Evolutionary conservation across 2,797 vertebrate species (phyloP), one percentile per base, ranked within the genome.

Genomic region (Microctenopoma steveboyesi): DNA sequence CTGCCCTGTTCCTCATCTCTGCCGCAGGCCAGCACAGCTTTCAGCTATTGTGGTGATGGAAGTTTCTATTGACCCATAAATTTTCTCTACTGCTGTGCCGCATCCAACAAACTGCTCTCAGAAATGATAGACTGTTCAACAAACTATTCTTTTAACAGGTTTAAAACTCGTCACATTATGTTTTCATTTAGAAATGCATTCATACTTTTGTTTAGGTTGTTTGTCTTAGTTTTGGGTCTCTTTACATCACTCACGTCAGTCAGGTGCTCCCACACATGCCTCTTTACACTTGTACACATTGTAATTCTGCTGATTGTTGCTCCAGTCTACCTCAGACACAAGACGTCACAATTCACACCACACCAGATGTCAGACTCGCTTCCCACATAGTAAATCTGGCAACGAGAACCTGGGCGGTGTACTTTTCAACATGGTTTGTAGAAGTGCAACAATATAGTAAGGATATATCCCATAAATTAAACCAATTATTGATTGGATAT

Each of bases 21-120:
- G 85, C 82, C 48, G 69, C 80, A 83, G 83, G 72, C 82, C 68
- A 58, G 73, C 76, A 66, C 72, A 69, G 79, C 82, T 82, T 74
- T 83, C 69, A 57, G 30, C 30, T 33, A 5, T 5, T 78, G 62
- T 45, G 66, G 81, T 90, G 89, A 92, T 91, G 85, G 84, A 85
- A 88, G 85, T 84, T 90, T 86, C 87, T 89, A 91, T 93, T 86
- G 89, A 91, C 76, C 89, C 81, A 90, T 92, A 92, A 93, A 92
- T 92, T 86, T 89, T 69, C 82, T 77, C 68, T 40, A 71, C 55
- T 42, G 72, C 83, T 72, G 74, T 69, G 85, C 69, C 79, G 86
- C 79, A 78, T 86, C 83, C 82, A 85, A 71, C 83, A 78, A 73
- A 80, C 76, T 74, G 83, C 82, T 83, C 86, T 65, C 71, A 66